Base-by-base conservation (phyloP, 2,888 invertebrate genomes). In the Drosophila subsilvestris region DNA sequence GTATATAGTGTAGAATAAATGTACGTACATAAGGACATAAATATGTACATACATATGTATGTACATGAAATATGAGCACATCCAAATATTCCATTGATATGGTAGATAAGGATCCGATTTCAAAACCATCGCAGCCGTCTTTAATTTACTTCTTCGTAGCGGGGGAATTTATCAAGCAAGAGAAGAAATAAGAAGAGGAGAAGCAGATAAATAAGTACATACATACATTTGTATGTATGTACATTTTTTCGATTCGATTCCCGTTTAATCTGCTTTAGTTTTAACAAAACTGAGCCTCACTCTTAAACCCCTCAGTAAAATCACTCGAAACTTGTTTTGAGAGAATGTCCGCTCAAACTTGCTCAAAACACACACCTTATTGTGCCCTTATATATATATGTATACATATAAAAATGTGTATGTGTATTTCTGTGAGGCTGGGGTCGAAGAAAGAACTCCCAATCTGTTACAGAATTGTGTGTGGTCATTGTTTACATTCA, bases 381-480 rank as follows among this genome's bases (percentile, higher is more conserved):
- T 10, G 5, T 55, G 17, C 18, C 9, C 2, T 9, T 3, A 27
- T n/a, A 50, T 8, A 27, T 8, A 27, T 25, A 4, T 37, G 14
- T 2, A 6, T 7, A 37, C 14, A 14, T 14, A 37, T 2, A 37
- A 14, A 5, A 37, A 37, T 37, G 2, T 37, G 32, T 32, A 14
- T 32, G 32, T 14, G 7, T 37, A n/a, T 37, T 37, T 37, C 69
- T 71, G 53, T 70, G 48, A 50, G 53, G 49, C 71, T 27, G 56
- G 32, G 56, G 44, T 56, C 62, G 62, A 69, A 71, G 48, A 71
- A 62, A 27, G 29, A 29, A 27, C 49, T 70, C 60, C 60, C 22
- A 60, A 58, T 67, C 67, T 77, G 62, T 86, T 82, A 80, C 75
- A 87, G 78, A 83, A 83, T n/a, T n/a, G n/a, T 80, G 75, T 71